These are phyloP conservation scores for Pelosia muscerda DNA, from an alignment of 2,888 invertebrate species.

Conservation along the genomic window DNA sequence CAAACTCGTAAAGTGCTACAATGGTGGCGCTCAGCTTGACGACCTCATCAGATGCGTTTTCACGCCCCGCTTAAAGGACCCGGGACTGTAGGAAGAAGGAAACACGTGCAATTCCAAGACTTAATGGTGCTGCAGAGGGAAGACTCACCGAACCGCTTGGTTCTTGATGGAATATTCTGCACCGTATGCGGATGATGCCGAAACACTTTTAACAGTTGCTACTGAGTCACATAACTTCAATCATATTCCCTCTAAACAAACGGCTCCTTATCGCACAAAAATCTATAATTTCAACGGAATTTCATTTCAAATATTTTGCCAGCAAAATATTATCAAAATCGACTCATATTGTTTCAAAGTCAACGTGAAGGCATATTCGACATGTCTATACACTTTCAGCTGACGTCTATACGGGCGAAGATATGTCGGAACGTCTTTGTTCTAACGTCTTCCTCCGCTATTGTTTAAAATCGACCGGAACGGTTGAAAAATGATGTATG, in stretches of 20 bases:
- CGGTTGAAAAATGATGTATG: conserved; percentile 45
- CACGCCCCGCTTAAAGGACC: too few species aligned
- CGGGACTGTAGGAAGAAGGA: too few species aligned
- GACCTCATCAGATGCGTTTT: too few species aligned
- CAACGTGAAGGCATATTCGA: conserved; percentile 9
- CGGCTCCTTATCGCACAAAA: neutral
- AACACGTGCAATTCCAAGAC: too few species aligned
- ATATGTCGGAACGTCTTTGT: conserved; percentile 37
- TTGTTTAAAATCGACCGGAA: conserved; percentile 44
- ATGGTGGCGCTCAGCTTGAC: too few species aligned
- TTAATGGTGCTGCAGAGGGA: too few species aligned
- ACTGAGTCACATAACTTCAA: neutral
- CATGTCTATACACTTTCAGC: conserved; percentile 13
- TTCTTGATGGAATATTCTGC: too few species aligned
- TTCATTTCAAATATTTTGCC: neutral
- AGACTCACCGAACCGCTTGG: too few species aligned
- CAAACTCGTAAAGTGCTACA: too few species aligned
- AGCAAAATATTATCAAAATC: conserved; percentile 12
- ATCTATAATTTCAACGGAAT: neutral
- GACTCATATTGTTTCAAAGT: conserved; percentile 12
- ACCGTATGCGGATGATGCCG: too few species aligned
- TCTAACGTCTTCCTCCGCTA: conserved; percentile 30
- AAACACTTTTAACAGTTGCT: neutral
- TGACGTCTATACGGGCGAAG: conserved; percentile 13
- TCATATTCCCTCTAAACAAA: neutral